Percentiles rank a stretch among this genome's conserved stretches.
Evolutionary conservation across 2,888 invertebrate species (phyloP).

Genomic region (Nebria salina): DNA sequence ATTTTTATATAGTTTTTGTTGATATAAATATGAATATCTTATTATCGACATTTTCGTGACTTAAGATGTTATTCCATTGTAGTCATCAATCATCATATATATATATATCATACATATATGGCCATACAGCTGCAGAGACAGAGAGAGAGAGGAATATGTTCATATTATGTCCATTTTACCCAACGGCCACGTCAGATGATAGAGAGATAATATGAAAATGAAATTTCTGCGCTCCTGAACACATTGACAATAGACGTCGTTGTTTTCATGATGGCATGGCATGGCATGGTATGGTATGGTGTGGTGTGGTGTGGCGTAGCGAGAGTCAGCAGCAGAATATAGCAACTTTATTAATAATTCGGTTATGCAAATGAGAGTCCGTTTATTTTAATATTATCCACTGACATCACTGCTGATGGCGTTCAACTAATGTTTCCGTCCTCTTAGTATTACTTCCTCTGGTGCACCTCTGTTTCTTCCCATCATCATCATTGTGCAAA

Average conservation of each 20-base stretch:
- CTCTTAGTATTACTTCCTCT: slow-evolving; percentile 7
- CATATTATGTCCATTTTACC: not conserved
- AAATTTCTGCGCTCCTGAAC: slow-evolving; percentile 25
- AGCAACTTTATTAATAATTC: slow-evolving; percentile 38
- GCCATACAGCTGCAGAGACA: not conserved
- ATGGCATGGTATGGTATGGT: too few relatives aligned
- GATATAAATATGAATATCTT: too few relatives aligned
- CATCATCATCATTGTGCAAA: not conserved
- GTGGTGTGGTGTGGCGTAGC: too few relatives aligned
- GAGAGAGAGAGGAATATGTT: not conserved
- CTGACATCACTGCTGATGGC: slow-evolving; percentile 14
- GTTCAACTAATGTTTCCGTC: slow-evolving; percentile 36
- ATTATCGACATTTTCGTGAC: too few relatives aligned
- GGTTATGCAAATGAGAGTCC: slow-evolving; percentile 36
- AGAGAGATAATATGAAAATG: slow-evolving; percentile 25
- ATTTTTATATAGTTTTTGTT: too few relatives aligned
- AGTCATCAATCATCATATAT: too few relatives aligned
- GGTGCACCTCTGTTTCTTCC: not conserved
- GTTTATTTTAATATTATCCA: slow-evolving; percentile 34
- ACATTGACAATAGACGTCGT: slow-evolving; percentile 23
- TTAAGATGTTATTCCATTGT: too few relatives aligned
- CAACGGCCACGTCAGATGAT: not conserved
- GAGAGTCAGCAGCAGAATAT: not conserved
- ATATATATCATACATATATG: too few relatives aligned
- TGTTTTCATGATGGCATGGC: not conserved